Percentiles rank a stretch among this genome's conserved stretches.
phyloP scores from a whole-genome alignment of 2,113 vertebrate species.

The Anoplopoma fimbria region DNA sequence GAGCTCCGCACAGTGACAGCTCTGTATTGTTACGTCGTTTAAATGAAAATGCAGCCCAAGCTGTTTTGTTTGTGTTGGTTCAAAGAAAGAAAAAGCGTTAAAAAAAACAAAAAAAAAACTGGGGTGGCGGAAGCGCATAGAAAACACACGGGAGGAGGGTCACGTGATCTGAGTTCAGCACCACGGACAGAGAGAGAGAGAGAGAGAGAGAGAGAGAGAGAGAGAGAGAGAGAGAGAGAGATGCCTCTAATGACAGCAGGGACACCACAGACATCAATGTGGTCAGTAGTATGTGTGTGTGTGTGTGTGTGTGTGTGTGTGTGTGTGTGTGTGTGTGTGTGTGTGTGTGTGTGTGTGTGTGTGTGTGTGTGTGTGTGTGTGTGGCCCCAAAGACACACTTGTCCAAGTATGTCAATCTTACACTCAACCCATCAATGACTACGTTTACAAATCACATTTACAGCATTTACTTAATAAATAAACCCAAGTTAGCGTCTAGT shows the following conservation, averaged over 20 bases:
- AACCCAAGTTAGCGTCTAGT: not conserved
- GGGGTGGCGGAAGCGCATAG: constrained; percentile 15
- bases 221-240: constrained; percentile 64
- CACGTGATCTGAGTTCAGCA: constrained; percentile 78
- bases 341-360: not conserved
- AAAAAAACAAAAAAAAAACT: constrained; percentile 18
- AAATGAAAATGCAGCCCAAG: constrained; percentile 72
- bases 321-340: not conserved
- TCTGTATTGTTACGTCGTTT: constrained; percentile 52
- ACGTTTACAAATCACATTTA: not conserved
- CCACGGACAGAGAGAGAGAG: constrained; percentile 72
- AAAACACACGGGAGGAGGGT: constrained; percentile 13
- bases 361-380: not conserved
- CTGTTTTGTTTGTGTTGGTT: constrained; percentile 69
- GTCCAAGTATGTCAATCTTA: not conserved
- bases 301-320: not conserved
- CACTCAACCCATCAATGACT: not conserved
- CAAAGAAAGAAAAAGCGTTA: constrained; percentile 34
- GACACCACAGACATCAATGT: not conserved
- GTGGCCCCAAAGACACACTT: not conserved
- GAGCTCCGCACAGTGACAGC: constrained; percentile 8
- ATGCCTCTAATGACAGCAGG: not conserved
- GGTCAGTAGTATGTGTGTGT: not conserved
- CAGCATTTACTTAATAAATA: not conserved
- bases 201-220: constrained; percentile 62